Conservation (phyloP, 2,113 vertebrate genomes). For the Serilophus lunatus region DNA sequence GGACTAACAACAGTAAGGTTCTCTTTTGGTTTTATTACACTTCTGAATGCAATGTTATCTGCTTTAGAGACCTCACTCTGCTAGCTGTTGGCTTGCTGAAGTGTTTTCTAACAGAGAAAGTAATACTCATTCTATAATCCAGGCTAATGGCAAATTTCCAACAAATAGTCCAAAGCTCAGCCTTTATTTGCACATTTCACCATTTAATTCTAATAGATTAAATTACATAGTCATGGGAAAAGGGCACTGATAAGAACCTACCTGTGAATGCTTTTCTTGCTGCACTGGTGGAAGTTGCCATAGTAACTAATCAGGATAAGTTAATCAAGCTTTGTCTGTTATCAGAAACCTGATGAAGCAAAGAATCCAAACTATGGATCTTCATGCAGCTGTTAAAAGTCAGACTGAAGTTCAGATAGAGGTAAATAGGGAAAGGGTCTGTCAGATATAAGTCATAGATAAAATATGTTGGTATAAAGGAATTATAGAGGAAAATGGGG, state of each 20-base stretch:
- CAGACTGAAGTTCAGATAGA: not conserved
- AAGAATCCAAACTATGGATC: not conserved
- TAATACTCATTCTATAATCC: not conserved
- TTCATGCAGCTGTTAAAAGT: not conserved
- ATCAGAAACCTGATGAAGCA: not conserved
- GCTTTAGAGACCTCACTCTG: not conserved
- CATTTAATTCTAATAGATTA: conserved; percentile 18
- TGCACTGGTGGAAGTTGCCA: conserved; percentile 12
- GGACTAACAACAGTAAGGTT: not conserved
- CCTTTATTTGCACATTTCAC: not conserved
- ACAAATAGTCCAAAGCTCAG: not conserved
- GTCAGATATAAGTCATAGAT: not conserved
- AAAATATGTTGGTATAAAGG: not conserved
- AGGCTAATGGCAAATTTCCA: not conserved
- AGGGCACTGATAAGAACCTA: not conserved
- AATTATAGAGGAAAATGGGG: not conserved
- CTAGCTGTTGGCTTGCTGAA: not conserved
- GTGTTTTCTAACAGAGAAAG: not conserved
- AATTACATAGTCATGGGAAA: not conserved
- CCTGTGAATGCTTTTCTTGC: not conserved
- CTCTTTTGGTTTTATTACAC: not conserved
- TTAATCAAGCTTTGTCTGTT: conserved; percentile 34
- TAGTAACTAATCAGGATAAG: conserved; percentile 29
- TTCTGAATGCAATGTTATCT: not conserved
- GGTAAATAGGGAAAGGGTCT: not conserved